Percentiles rank a stretch among this genome's conserved stretches.
These are phyloP conservation scores for Anisognathus igniventris DNA, from an alignment of 2,797 vertebrate species.

Conservation along the genomic window DNA sequence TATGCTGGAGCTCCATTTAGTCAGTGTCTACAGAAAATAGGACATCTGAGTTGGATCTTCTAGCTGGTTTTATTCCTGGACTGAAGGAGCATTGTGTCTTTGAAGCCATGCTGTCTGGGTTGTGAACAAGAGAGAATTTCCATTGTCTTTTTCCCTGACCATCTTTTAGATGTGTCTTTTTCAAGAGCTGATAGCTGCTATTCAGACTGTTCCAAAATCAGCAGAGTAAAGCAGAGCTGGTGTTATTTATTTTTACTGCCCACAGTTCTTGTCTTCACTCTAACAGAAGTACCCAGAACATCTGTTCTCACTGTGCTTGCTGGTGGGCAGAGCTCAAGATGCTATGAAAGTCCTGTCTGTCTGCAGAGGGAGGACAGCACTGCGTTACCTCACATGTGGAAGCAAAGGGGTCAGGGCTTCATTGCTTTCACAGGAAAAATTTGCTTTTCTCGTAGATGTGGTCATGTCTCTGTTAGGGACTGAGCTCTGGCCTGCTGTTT, in stretches of 20 bases:
- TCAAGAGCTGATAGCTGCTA: neutral
- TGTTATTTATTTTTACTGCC: neutral
- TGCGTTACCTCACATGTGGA: rapidly evolving
- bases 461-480: neutral
- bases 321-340: neutral
- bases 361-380: neutral
- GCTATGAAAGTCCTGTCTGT: neutral
- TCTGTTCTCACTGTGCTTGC: neutral
- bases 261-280: neutral
- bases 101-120: neutral
- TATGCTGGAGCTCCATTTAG: neutral
- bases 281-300: neutral
- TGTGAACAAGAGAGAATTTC: neutral
- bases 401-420: neutral
- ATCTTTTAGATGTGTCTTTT: neutral
- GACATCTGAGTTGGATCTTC: neutral
- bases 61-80: neutral
- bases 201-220: neutral
- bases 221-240: neutral
- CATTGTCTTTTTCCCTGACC: neutral
- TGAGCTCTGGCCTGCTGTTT: neutral
- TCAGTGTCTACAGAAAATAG: neutral
- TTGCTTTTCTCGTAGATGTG: neutral
- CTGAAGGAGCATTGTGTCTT: neutral
- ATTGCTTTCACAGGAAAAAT: neutral